A percentile compares a stretch with the other conserved stretches of the same genome.
These are phyloP conservation scores for Loris lydekkerianus DNA, from an alignment of 2,797 vertebrate genomes.

Conservation along the genomic window DNA sequence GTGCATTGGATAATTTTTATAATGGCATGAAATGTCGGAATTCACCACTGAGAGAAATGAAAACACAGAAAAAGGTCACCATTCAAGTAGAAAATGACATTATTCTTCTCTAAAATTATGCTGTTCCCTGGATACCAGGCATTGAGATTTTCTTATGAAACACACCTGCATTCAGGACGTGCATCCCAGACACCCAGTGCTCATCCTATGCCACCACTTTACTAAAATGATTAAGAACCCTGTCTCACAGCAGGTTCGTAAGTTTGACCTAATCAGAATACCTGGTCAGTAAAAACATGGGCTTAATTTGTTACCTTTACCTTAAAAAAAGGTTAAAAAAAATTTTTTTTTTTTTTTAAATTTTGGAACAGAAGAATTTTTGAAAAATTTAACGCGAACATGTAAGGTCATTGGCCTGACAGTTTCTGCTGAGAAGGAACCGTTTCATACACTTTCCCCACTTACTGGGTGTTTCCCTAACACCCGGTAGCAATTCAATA, in stretches of 20 bases:
- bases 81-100: conserved; percentile 22
- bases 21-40: conserved; percentile 95
- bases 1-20: conserved; percentile 94
- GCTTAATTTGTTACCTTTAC: conserved; percentile 5
- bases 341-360: conserved; percentile 60
- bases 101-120: background rate
- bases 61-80: conserved; percentile 72
- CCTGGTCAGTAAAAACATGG: background rate
- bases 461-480: background rate
- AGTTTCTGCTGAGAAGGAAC: background rate
- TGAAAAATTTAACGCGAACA: conserved; percentile 34
- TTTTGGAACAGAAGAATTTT: conserved; percentile 33
- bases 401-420: background rate
- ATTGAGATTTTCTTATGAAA: background rate
- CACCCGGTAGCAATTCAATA: background rate
- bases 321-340: conserved; percentile 48
- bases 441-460: background rate
- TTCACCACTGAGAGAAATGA: conserved; percentile 92
- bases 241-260: no score
- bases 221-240: background rate
- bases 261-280: background rate
- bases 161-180: background rate
- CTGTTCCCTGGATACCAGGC: background rate
- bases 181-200: background rate
- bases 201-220: background rate